Base-by-base conservation (phyloP, 2,113 vertebrate genomes). In the Dendrocopos noguchii region DNA sequence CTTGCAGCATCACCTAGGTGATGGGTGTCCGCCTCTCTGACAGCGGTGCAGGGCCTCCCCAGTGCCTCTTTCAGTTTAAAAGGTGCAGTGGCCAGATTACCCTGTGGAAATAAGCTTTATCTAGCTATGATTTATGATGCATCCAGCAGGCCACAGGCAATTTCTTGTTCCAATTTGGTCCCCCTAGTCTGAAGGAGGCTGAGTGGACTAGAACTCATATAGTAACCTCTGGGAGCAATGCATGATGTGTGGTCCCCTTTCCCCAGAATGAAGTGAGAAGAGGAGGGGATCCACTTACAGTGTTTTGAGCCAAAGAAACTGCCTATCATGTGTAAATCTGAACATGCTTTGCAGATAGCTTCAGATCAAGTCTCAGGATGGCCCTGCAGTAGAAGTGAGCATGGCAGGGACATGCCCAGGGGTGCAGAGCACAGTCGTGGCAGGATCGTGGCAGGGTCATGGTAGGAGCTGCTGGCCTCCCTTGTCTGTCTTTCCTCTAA, bases 321-420 rank as follows among this genome's bases (percentile, higher is more conserved):
- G 53, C 27, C 25, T 74, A 1, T 28, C 55, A 6, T 4, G 13
- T 33, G 39, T 21, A 34, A 21, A 27, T 84, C 8, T 9, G 71
- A 73, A 91, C 61, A 59, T 1, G 2, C 70, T 64, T 86, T 60
- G 65, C 34, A 84, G 12, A 75, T 46, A 68, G 55, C 63, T 76
- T 50, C 50, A 67, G 66, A 42, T 64, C 6, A n/a, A 64, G 52
- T 80, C 44, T 15, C 68, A 19, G 66, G 31, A 29, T 44, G 39
- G 60, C 47, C 9, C 52, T 70, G 65, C 15, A 28, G 28, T n/a
- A 60, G 53, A 55, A 46, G 13, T 4, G 24, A 84, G 64, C 1
- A 0, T 14, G 14, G 36, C 42, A 34, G n/a, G n/a, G 57, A 53
- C 7, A 0, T 74, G 61, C 31, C 66, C 63, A 46, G 18, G 13